phyloP scores from a whole-genome alignment of 1,140 invertebrate species.

The Maconellicoccus hirsutus region DNA sequence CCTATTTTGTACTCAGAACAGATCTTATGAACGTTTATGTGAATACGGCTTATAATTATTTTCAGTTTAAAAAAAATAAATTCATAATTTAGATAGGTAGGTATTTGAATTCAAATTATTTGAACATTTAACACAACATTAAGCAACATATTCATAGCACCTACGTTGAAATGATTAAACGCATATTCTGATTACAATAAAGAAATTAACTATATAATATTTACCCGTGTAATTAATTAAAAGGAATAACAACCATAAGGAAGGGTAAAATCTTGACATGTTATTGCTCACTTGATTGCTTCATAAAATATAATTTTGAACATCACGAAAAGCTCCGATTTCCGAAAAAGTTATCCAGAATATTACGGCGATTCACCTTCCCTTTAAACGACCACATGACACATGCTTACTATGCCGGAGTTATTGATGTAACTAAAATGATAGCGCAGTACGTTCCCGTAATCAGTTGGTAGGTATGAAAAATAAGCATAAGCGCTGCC shows the following conservation, averaged over 20 bases:
- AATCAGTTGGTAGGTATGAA: neutral
- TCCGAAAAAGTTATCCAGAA: neutral
- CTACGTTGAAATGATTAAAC: no score
- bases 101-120: no score
- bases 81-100: no score
- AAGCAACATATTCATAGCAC: no score
- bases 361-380: neutral
- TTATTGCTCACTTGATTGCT: neutral
- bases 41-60: no score
- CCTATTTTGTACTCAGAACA: no score
- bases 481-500: neutral
- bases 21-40: no score
- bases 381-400: neutral
- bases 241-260: neutral
- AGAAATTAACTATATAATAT: neutral
- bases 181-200: no score
- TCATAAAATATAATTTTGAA: neutral
- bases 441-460: neutral
- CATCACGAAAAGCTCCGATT: neutral
- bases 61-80: no score
- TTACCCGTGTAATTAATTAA: neutral
- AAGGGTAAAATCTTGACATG: neutral
- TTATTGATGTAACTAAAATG: neutral
- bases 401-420: neutral
- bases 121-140: no score